A percentile compares a stretch with the other conserved stretches of the same genome.
Evolutionary conservation across 2,888 invertebrate genomes (phyloP).

Genomic region (Pristionchus exspectatus): DNA sequence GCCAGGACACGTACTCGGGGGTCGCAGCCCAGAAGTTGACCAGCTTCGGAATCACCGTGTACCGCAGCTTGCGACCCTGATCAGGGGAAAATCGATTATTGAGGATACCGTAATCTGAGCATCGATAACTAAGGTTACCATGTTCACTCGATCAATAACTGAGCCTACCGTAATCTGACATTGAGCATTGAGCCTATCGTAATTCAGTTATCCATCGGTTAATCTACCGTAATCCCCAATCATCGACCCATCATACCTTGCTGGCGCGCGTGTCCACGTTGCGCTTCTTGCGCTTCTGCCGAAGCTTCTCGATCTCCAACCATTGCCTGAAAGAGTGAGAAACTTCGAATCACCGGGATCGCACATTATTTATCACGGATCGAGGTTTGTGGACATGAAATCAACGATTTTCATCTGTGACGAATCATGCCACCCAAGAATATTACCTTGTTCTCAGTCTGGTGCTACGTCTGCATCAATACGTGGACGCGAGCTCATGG

Average conservation of each 20-base stretch:
- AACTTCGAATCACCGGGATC: neutral
- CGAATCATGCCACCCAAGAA: too few species aligned
- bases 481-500: too few species aligned
- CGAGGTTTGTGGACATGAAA: too few species aligned
- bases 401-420: too few species aligned
- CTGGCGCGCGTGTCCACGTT: constrained; percentile 94
- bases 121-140: too few species aligned
- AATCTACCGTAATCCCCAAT: neutral
- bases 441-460: too few species aligned
- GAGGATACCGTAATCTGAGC: neutral
- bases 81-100: neutral
- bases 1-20: constrained; percentile 73
- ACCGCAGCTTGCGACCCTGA: constrained; percentile 87
- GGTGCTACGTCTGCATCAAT: too few species aligned
- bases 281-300: constrained; percentile 89
- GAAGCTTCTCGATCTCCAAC: constrained; percentile 91
- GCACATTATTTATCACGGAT: too few species aligned
- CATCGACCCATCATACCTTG: constrained; percentile 81
- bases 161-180: too few species aligned
- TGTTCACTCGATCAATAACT: too few species aligned
- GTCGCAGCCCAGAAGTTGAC: constrained; percentile 77
- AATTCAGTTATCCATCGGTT: neutral
- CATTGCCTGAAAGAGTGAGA: constrained; percentile 84
- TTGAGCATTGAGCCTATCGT: too few species aligned
- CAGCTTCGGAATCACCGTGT: constrained; percentile 79